Evolutionary conservation across 2,797 vertebrate species (phyloP).

Genomic region (Lemur catta): DNA sequence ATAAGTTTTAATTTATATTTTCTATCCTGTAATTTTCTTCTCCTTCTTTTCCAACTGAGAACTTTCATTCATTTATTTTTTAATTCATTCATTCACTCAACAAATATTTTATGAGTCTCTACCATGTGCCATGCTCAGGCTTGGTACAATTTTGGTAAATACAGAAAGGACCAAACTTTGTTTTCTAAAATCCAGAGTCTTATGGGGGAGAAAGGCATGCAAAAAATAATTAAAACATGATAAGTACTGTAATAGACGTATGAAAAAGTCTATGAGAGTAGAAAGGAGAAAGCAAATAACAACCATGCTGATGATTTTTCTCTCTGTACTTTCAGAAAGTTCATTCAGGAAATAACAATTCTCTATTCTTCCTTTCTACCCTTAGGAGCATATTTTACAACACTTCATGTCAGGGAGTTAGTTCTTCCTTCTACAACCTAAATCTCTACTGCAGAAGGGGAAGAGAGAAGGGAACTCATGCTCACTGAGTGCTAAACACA

Average conservation of each 20-base stretch:
- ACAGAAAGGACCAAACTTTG: background rate
- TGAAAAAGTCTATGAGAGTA: background rate
- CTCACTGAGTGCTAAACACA: background rate
- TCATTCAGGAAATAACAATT: background rate
- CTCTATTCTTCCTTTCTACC: background rate
- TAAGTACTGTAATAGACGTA: background rate
- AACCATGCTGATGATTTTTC: background rate
- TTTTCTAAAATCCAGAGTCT: constrained; percentile 2
- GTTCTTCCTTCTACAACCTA: constrained; percentile 3
- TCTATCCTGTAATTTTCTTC: background rate
- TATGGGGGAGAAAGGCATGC: background rate
- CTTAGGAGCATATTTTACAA: background rate
- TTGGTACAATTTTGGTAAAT: constrained; percentile 12
- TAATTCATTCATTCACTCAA: background rate
- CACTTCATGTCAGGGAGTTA: background rate
- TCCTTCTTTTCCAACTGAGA: background rate
- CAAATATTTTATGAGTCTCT: background rate
- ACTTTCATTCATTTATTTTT: background rate
- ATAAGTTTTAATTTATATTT: constrained; percentile 17
- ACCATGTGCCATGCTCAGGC: background rate
- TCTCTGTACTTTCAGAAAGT: constrained; percentile 23
- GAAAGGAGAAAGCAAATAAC: constrained; percentile 1
- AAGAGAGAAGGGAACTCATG: background rate
- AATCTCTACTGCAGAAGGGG: background rate
- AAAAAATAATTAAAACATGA: background rate